phyloP scores from a whole-genome alignment of 2,888 invertebrate genomes.

The Caradrina kadenii region DNA sequence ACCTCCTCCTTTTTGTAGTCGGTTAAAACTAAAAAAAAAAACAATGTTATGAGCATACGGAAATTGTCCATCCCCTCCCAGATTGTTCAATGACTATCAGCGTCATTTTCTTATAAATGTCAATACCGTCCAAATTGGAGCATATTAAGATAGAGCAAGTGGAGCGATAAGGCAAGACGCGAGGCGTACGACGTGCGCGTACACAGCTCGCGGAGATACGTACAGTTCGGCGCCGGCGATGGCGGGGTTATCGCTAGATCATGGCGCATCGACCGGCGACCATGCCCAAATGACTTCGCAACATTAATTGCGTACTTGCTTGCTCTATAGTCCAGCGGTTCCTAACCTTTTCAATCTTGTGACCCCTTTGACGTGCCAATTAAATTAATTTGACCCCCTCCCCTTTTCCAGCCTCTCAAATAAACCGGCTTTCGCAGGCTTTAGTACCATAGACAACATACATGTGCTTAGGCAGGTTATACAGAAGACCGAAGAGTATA shows the following conservation, averaged over 20 bases:
- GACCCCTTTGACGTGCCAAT: too few relatives aligned
- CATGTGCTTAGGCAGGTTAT: too few relatives aligned
- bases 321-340: too few relatives aligned
- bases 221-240: slow-evolving; percentile 20
- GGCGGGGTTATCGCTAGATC: slow-evolving; percentile 55
- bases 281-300: slow-evolving; percentile 28
- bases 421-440: too few relatives aligned
- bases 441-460: too few relatives aligned
- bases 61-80: slow-evolving; percentile 4
- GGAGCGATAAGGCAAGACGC: slow-evolving; percentile 36
- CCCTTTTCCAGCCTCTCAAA: too few relatives aligned
- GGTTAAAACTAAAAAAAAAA: neutral
- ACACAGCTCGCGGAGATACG: slow-evolving; percentile 21
- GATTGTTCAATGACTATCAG: slow-evolving; percentile 11
- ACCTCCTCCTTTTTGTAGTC: too few relatives aligned
- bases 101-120: slow-evolving; percentile 46
- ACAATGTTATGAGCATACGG: neutral
- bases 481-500: too few relatives aligned
- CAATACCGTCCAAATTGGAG: slow-evolving; percentile 65
- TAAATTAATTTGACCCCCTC: too few relatives aligned
- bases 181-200: slow-evolving; percentile 14
- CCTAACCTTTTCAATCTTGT: too few relatives aligned
- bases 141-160: slow-evolving; percentile 40
- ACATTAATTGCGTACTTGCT: slow-evolving; percentile 13
- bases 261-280: slow-evolving; percentile 34